A percentile compares a stretch with the other conserved stretches of the same genome.
Conservation (phyloP, 2,888 invertebrate species). For the Trisateles emortualis region DNA sequence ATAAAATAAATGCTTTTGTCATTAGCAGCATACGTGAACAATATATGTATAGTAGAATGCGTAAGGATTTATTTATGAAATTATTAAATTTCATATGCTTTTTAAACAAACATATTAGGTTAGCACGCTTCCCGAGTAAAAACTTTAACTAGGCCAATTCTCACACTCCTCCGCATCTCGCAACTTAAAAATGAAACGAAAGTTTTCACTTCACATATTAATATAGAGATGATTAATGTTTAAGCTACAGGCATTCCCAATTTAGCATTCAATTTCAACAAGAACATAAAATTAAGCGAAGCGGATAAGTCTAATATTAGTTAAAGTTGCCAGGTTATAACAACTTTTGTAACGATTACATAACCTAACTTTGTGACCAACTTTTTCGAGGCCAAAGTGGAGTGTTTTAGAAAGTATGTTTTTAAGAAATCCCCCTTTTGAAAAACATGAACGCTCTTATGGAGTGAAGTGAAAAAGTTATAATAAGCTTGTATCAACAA, state of each 20-base stretch:
- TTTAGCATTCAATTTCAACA: constrained; percentile 22
- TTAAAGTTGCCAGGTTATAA: constrained; percentile 26
- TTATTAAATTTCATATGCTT: no score
- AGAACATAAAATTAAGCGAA: constrained; percentile 16
- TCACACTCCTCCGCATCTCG: no score
- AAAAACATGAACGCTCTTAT: constrained; percentile 30
- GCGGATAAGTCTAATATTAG: constrained; percentile 26
- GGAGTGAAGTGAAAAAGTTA: constrained; percentile 33
- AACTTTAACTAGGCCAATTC: no score
- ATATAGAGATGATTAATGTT: no score
- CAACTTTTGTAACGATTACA: constrained; percentile 41
- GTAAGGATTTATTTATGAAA: no score
- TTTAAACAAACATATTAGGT: no score
- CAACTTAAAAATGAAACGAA: neutral
- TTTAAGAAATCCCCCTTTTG: constrained; percentile 17
- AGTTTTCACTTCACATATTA: neutral
- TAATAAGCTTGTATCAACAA: constrained; percentile 42
- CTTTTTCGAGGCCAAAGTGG: neutral
- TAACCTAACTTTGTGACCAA: constrained; percentile 19
- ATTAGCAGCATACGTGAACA: no score
- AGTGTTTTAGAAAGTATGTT: constrained; percentile 30
- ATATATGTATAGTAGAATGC: no score
- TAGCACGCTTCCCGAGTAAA: no score
- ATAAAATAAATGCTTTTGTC: no score
- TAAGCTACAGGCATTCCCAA: neutral